Evolutionary conservation across 2,113 vertebrate species (phyloP), one percentile per base, ranked within the genome.

Genomic region (Poeciliopsis retropinna): DNA sequence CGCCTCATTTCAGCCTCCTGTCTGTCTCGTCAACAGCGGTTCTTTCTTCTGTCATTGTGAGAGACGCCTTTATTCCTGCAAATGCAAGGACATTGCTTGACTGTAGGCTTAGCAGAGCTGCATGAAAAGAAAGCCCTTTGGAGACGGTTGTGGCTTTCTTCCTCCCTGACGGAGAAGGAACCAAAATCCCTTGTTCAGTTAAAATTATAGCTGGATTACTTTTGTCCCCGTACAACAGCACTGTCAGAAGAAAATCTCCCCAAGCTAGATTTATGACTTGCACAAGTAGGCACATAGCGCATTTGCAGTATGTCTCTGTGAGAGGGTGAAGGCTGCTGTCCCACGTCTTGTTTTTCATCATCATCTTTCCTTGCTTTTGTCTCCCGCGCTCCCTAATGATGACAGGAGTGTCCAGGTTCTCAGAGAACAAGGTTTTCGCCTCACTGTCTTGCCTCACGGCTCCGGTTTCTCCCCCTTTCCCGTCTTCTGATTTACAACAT

Each of bases 401-500:
- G 85, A 87, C 84, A 86, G 75, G 72, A 82, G 70, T 67, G 67
- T 37, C 69, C 67, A 12, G 37, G 70, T 64, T 79, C 76, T 37
- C 51, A 3, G 28, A 68, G 41, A 83, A 61, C 80, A 89, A 75
- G 82, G 87, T 86, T 91, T 17, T 19, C 44, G 73, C 80, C 81
- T 90, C 82, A 69, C 86, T 88, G 30, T 72, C 74, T 79, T 47
- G 68, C 82, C 82, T 83, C 73, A 66, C 14, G 72, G 86, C 84
- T 91, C 5, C 81, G 78, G 82, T 86, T 94, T 90, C 85, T 83
- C 47, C 79, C 71, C 73, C 57, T 75, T 44, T 60, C 78, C 76
- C 73, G 25, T 78, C 47, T 71, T 89, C 88, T 94, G 92, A 94
- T 93, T 94, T 94, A 93, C 93, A 91, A 82, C 47, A 60, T 84